phyloP scores from a whole-genome alignment of 2,888 invertebrate genomes.

The Drosophila recens region DNA sequence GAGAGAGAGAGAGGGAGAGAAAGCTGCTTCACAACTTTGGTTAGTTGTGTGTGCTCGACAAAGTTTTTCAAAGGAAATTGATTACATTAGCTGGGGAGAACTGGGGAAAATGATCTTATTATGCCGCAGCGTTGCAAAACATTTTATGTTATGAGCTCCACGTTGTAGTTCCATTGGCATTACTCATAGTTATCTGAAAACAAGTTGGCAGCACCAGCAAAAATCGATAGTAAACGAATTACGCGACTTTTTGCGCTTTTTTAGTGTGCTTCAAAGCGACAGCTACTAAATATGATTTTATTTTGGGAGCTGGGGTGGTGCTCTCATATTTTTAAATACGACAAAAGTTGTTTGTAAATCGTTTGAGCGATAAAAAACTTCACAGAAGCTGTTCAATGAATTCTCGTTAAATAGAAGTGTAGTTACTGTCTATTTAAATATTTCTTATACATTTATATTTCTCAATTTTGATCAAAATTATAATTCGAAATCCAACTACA shows the following conservation, averaged over 20 bases:
- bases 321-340: not conserved
- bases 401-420: not conserved
- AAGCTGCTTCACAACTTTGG: conserved; percentile 36
- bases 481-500: not conserved
- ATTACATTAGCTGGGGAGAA: conserved; percentile 63
- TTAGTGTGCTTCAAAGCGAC: conserved; percentile 2
- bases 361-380: not conserved
- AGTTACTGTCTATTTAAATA: not conserved
- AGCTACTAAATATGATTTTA: conserved; percentile 8
- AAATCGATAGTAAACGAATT: conserved; percentile 41
- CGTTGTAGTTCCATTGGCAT: conserved; percentile 23
- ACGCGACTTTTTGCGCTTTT: conserved; percentile 10
- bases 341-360: conserved; percentile 7
- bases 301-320: not conserved
- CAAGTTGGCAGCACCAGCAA: conserved; percentile 20
- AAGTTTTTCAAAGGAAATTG: conserved; percentile 74
- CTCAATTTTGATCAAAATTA: not conserved
- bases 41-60: conserved; percentile 48
- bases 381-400: not conserved
- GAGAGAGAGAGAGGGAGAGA: conserved; percentile 4
- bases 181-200: conserved; percentile 46
- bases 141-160: conserved; percentile 22
- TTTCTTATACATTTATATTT: not conserved
- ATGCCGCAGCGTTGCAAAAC: conserved; percentile 25
- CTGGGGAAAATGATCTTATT: conserved; percentile 41